Conservation (phyloP, 2,797 vertebrate genomes). For the Chlorospingus semifuscus region DNA sequence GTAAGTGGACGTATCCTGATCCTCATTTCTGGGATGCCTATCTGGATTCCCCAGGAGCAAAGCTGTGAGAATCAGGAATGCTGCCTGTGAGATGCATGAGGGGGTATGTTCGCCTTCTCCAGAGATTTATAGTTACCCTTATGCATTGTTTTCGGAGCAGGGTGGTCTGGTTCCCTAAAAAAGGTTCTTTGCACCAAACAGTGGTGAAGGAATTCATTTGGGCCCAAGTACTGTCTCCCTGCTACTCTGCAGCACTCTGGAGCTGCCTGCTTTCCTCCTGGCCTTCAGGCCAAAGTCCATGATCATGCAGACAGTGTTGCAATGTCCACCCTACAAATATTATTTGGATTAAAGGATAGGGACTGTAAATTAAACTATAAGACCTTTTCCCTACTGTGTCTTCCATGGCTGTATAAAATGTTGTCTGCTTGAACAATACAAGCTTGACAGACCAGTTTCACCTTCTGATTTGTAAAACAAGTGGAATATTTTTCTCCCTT, state of each 20-base stretch:
- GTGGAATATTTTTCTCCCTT: neutral
- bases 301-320: neutral
- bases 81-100: neutral
- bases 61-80: neutral
- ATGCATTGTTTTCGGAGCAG: neutral
- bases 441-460: neutral
- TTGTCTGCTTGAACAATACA: neutral
- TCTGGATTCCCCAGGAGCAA: neutral
- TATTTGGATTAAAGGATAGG: neutral
- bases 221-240: neutral
- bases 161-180: neutral
- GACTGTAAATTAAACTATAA: neutral
- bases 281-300: neutral
- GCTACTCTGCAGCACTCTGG: neutral
- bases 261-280: neutral
- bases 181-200: neutral
- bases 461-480: neutral
- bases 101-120: fast-evolving
- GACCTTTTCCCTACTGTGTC: neutral
- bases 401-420: neutral
- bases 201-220: neutral
- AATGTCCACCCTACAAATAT: neutral
- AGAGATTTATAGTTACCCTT: neutral
- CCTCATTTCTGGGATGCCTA: neutral
- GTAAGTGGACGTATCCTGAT: neutral